Base-by-base conservation (phyloP, 2,113 vertebrate species). In the Pitta sordida region DNA sequence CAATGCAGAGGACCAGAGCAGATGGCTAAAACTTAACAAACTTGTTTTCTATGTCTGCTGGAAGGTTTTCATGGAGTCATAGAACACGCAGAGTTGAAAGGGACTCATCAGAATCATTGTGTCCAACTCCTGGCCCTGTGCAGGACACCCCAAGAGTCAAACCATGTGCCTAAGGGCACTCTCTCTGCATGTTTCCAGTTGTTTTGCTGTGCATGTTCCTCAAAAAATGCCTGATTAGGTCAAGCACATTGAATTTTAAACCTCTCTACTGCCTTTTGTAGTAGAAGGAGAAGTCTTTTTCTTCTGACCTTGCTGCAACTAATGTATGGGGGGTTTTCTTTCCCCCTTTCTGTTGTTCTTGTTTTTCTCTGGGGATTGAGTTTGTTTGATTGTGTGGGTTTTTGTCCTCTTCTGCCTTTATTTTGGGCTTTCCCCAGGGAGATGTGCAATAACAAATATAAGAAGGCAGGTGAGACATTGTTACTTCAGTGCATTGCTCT, bases 1-100 rank as follows among this genome's bases (percentile, higher is more conserved):
- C 0, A 1, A 26, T 14, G 32, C 21, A 12, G 49, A 64, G 70
- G 30, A 69, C 18, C 4, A 1, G 37, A 39, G n/a, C 2, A 2
- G 15, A 73, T 77, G 84, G 4, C 48, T 85, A 18, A 78, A 91
- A 37, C 65, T 60, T 56, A 46, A 32, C 4, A 41, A 58, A 49
- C 18, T 53, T 1, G 0, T 41, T 3, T 44, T 56, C 67, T 52
- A 2, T 76, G 55, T 19, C 44, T 88, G 11, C 44, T n/a, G 4
- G n/a, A 36, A 68, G 27, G 8, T 62, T 91, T 86, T 41, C 26
- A 41, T 62, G 41, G 27, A 41, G 29, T 14, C 59, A 21, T 41
- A 62, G 37, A 41, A 10, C 20, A 39, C 20, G 9, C 17, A 10
- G 37, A 62, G 37, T 29, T 39, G 59, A 18, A 62, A 41, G 26